Evolutionary conservation across 64 coral and sea anemone species (phyloP).

Genomic region (Orbicella faveolata): DNA sequence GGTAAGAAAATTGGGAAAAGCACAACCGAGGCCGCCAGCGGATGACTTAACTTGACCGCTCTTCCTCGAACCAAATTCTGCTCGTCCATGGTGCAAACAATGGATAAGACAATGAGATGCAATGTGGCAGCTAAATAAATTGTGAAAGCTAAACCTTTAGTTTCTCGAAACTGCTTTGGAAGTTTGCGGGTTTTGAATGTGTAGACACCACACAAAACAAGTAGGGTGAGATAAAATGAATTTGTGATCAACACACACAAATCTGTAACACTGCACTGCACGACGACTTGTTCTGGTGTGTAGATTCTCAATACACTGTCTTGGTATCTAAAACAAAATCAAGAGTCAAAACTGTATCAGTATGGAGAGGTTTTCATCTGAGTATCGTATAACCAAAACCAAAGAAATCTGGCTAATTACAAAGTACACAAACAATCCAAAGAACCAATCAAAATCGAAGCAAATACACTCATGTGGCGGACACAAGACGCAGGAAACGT

Average conservation of each 20-base stretch:
- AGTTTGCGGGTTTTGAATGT: slow-evolving; percentile 45
- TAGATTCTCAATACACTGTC: slow-evolving; percentile 15
- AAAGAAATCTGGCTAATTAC: no score
- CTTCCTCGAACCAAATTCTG: slow-evolving; percentile 18
- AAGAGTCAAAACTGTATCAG: not conserved
- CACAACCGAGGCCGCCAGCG: not conserved
- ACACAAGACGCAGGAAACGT: no score
- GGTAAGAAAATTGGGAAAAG: slow-evolving; percentile 9
- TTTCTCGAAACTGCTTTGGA: slow-evolving; percentile 31
- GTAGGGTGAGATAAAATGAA: not conserved
- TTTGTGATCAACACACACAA: not conserved
- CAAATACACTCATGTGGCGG: no score
- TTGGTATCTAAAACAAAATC: slow-evolving; percentile 7
- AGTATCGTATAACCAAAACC: no score
- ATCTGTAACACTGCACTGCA: not conserved
- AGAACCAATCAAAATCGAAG: no score
- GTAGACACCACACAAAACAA: slow-evolving; percentile 12
- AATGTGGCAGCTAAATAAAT: slow-evolving; percentile 27
- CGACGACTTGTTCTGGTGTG: not conserved
- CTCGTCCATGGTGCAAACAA: not conserved
- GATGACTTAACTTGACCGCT: not conserved
- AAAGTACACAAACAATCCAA: no score
- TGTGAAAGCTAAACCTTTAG: slow-evolving; percentile 8
- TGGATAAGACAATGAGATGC: slow-evolving; percentile 1
- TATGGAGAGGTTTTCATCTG: no score